Evolutionary conservation across 1,140 invertebrate genomes (phyloP), one percentile per base, ranked within the genome.

Genomic region (Heliconius nattereri): DNA sequence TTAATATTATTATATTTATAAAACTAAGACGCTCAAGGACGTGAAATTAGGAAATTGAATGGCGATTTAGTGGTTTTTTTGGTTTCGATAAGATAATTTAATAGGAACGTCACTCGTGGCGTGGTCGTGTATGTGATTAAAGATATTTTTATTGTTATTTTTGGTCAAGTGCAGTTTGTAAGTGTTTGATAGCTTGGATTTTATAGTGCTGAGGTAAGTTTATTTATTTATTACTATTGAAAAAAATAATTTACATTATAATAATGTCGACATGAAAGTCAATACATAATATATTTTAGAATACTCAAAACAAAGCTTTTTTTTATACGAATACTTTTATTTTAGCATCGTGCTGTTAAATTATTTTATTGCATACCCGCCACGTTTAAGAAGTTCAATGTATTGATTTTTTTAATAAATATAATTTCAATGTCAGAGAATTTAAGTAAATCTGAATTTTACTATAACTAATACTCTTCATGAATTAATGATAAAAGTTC

Each of bases 81-180:
- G 29, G 80, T 87, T 85, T 82, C 57, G 90, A 92, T 92, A 90
- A 91, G 90, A 92, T 91, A 85, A 87, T 89, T 84, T 79, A 81
- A 84, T 79, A 81, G 83, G 57, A 83, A 85, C 83, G 83, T 85
- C 83, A 79, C 71, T 72, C 35, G 71, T 72, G 71, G 71, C 71
- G 71, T 72, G 85, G 79, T 83, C 85, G 85, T 89, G 88, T 73
- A 70, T 84, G 90, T 89, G 88, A 88, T 89, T 83, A 85, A 83
- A 85, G 80, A 75, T 66, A 73, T 76, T 76, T 83, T 84, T 82
- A 45, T 84, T 66, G 54, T 76, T 73, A 83, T 84, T 82, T 83
- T 85, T 83, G 60, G 71, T 85, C 76, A 83, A 89, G 87, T 90
- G 89, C 76, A 84, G 86, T 85, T 86, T 86, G 77, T 73, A 85